phyloP scores from a whole-genome alignment of 2,888 invertebrate species.

The Seira ritae region DNA sequence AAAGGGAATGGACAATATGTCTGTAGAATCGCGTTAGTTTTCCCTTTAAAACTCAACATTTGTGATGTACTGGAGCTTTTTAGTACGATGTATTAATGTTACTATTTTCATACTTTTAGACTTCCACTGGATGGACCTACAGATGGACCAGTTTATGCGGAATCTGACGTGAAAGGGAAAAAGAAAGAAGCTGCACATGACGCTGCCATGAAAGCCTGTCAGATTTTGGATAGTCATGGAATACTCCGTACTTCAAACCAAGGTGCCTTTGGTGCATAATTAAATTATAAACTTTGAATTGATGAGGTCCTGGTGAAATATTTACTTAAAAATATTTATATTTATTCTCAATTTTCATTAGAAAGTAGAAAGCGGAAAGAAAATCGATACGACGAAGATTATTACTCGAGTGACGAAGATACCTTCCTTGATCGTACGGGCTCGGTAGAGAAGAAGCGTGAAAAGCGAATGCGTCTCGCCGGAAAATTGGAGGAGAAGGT shows the following conservation, averaged over 20 bases:
- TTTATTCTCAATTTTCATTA: slow-evolving; percentile 13
- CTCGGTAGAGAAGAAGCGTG: slow-evolving; percentile 90
- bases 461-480: slow-evolving; percentile 82
- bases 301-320: background rate
- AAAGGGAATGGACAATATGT: slow-evolving; percentile 89
- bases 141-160: slow-evolving; percentile 87
- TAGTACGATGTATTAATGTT: background rate
- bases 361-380: slow-evolving; percentile 80
- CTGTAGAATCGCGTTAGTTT: slow-evolving; percentile 83
- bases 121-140: slow-evolving; percentile 85
- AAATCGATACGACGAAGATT: slow-evolving; percentile 92
- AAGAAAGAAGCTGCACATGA: slow-evolving; percentile 96
- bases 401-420: slow-evolving; percentile 96
- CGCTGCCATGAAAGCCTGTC: slow-evolving; percentile 96
- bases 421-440: slow-evolving; percentile 97
- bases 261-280: slow-evolving; percentile 77
- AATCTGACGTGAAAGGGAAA: slow-evolving; percentile 91
- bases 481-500: slow-evolving; percentile 78
- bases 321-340: background rate
- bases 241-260: slow-evolving; percentile 90
- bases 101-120: slow-evolving; percentile 76
- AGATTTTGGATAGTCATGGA: slow-evolving; percentile 91
- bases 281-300: background rate
- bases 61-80: no score
- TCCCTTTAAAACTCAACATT: no score